A percentile compares a stretch with the other conserved stretches of the same genome.
Evolutionary conservation across 2,797 vertebrate genomes (phyloP).

Genomic region (Centroberyx gerrardi): DNA sequence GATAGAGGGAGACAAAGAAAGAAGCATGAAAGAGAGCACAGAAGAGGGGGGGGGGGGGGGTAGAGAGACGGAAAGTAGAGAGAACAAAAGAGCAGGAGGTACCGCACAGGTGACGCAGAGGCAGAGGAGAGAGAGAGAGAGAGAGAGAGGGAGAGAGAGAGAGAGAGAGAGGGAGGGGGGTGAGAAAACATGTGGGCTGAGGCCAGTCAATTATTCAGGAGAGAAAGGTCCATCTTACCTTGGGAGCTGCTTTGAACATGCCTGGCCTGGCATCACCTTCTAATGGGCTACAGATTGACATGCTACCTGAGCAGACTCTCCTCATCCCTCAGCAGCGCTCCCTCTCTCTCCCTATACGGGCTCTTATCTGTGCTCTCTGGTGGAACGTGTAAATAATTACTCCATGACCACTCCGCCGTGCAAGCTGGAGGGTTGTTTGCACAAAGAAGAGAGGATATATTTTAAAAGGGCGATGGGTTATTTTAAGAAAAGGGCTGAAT

Average conservation of each 20-base stretch:
- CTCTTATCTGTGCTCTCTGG: constrained; percentile 68
- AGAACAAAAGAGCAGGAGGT: constrained; percentile 36
- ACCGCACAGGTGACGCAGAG: constrained; percentile 38
- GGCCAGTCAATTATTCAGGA: constrained; percentile 77
- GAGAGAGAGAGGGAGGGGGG: constrained; percentile 33
- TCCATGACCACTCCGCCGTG: constrained; percentile 63
- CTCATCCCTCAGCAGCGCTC: not conserved
- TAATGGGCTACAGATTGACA: constrained; percentile 73
- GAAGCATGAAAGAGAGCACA: constrained; percentile 18
- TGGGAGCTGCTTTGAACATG: constrained; percentile 68
- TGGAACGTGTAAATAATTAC: constrained; percentile 78
- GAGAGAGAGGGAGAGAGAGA: constrained; percentile 30
- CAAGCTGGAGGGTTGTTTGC: constrained; percentile 66
- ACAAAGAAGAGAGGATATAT: constrained; percentile 65
- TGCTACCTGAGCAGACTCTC: constrained; percentile 60
- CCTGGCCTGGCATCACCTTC: constrained; percentile 62
- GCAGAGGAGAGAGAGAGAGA: constrained; percentile 1
- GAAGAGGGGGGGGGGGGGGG: constrained; percentile 13
- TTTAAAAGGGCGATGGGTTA: constrained; percentile 68
- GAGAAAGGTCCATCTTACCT: constrained; percentile 50
- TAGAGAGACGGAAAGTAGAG: not conserved
- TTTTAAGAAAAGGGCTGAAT: constrained; percentile 78
- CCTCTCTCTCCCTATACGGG: constrained; percentile 4
- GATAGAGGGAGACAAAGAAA: not conserved
- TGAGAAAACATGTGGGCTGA: constrained; percentile 19